phyloP scores from a whole-genome alignment of 2,113 vertebrate species.

The Gasterosteus nipponicus region DNA sequence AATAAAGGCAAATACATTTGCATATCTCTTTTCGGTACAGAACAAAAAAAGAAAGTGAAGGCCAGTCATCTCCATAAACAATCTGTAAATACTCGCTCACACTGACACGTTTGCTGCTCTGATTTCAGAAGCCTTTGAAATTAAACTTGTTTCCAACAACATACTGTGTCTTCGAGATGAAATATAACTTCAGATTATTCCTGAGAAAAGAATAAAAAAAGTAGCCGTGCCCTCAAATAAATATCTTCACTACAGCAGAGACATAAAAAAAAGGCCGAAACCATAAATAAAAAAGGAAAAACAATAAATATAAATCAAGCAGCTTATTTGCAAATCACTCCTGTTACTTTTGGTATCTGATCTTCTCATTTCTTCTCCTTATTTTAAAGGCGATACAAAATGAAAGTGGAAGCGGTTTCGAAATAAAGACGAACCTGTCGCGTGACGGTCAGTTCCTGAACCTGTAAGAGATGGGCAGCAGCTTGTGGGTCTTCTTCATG shows the following conservation, averaged over 20 bases:
- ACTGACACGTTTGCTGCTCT: background rate
- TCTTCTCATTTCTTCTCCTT: background rate
- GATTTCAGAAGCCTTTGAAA: background rate
- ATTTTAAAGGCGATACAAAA: background rate
- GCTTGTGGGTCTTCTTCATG: constrained; percentile 90
- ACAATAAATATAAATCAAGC: background rate
- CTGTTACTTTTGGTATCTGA: background rate
- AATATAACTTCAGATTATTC: background rate
- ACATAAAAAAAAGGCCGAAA: background rate
- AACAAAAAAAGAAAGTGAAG: background rate
- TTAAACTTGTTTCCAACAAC: background rate
- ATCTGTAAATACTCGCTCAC: background rate
- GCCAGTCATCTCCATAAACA: background rate
- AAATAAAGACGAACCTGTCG: background rate
- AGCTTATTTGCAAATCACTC: background rate
- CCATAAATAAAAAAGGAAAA: background rate
- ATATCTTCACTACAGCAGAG: background rate
- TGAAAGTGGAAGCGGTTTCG: background rate
- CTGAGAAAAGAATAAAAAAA: background rate
- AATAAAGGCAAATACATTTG: background rate
- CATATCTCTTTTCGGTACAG: background rate
- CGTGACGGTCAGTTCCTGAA: constrained; percentile 81
- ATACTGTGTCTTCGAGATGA: background rate
- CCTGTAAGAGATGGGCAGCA: constrained; percentile 90
- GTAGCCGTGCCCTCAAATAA: background rate